Base-by-base conservation (phyloP, 2,888 invertebrate genomes). In the Taphrorychus bicolor region DNA sequence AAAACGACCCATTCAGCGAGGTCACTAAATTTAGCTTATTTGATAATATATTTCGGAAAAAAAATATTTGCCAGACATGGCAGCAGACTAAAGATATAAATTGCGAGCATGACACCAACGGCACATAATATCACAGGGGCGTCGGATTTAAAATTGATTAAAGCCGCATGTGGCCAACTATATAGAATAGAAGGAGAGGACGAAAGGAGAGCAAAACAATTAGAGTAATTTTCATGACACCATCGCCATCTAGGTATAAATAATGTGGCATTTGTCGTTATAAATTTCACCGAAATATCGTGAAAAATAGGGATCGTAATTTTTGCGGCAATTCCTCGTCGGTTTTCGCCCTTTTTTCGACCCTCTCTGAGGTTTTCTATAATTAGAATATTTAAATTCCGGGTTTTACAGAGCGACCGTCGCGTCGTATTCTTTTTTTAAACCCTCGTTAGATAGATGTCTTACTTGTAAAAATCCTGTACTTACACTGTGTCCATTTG, bases 151-250 rank as follows among this genome's bases (percentile, higher is more conserved):
- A 45, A 45, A 45, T 16, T 45, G 45, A 45, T 45, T 45, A 45
- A 45, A 45, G 16, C 45, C 45, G 14, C 45, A 17, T 45, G 45
- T 45, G 14, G 16, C 4, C 45, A 45, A 45, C 45, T 17, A 45
- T 7, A 59, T 32, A 18, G 59, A 19, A 59, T 40, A 19, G 58
- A 51, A 64, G 23, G 52, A 52, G n/a, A 19, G 16, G 49, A 52
- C 45, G 56, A 68, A 68, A 58, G 41, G 45, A 68, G 56, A 65
- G 51, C 57, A 66, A 69, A 69, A 66, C 69, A 65, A 69, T 69
- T 69, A 69, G 69, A 42, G 69, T 65, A 69, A 69, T 69, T 69
- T 61, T 66, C 65, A 61, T 65, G 69, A 66, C 65, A 65, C 61
- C 24, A 48, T 16, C 49, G 65, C 65, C 57, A 69, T 65, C 60